These are phyloP conservation scores for Melanotus villosus DNA, from an alignment of 2,888 invertebrate species.

Conservation along the genomic window DNA sequence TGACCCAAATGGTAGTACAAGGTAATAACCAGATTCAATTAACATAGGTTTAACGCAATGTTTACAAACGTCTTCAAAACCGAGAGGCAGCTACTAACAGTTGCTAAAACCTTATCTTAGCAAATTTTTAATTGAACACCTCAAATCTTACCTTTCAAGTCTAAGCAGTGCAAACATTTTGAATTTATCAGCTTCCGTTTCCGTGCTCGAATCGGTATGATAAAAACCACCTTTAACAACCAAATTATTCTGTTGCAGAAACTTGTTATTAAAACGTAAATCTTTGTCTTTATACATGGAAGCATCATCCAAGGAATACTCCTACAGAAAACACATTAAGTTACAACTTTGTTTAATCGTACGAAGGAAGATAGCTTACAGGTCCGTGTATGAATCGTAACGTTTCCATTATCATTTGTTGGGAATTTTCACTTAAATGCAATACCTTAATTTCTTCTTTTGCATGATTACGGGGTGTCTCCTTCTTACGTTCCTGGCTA, in stretches of 20 bases:
- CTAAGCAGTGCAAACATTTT: slow-evolving; percentile 80
- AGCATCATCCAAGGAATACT: slow-evolving; percentile 68
- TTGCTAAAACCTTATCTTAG: too few relatives aligned
- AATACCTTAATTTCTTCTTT: slow-evolving; percentile 85
- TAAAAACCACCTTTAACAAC: slow-evolving; percentile 81
- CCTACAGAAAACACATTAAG: slow-evolving; percentile 63
- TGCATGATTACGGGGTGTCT: slow-evolving; percentile 70
- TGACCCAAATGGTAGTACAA: too few relatives aligned
- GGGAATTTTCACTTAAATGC: slow-evolving; percentile 77
- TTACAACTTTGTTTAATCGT: background rate
- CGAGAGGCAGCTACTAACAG: too few relatives aligned
- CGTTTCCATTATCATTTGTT: slow-evolving; percentile 82
- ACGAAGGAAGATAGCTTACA: too few relatives aligned
- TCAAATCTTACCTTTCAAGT: slow-evolving; percentile 82
- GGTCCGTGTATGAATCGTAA: slow-evolving; percentile 83
- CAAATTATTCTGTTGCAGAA: slow-evolving; percentile 75
- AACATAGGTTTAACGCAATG: too few relatives aligned
- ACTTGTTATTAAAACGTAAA: slow-evolving; percentile 77
- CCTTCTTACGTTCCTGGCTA: slow-evolving; percentile 51
- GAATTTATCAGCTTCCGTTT: slow-evolving; percentile 75
- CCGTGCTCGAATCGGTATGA: slow-evolving; percentile 75
- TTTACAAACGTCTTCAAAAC: too few relatives aligned
- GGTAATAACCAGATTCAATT: too few relatives aligned
- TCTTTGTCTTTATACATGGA: slow-evolving; percentile 76
- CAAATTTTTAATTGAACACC: too few relatives aligned